Base-by-base conservation (phyloP, 2,797 vertebrate genomes). In the Cyclura pinguis region DNA sequence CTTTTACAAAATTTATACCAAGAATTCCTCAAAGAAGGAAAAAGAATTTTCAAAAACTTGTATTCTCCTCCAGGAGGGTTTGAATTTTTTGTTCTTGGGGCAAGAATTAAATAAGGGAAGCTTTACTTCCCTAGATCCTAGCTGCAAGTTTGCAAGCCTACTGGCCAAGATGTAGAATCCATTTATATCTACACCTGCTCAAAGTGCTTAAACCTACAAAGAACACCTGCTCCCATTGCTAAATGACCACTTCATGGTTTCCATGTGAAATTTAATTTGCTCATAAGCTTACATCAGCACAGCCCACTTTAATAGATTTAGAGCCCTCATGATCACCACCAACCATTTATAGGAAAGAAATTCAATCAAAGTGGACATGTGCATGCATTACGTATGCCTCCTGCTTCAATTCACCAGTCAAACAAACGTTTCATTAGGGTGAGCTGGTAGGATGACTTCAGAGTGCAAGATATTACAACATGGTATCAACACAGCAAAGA, bases 351-450 rank as follows among this genome's bases (percentile, higher is more conserved):
- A 57, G 32, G 5, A 1, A 76, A 88, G 0, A 87, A 93, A 93
- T 1, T 24, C 35, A 91, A 89, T 84, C 77, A 24, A 89, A 82
- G 24, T 16, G 29, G 59, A 77, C 1, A 52, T 0, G 29, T 0
- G 35, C 4, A 47, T n/a, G 87, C 73, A 64, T 85, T 42, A 89
- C 22, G 88, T 86, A 73, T 0, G 0, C 47, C 64, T 92, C 88
- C 90, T 85, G 88, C 87, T 89, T 82, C 16, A 0, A 52, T 88
- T 77, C 78, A 74, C 38, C 0, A 2, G 24, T 2, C 93, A 32
- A 5, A 47, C 6, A 92, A 93, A 3, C 35, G 74, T 20, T 92
- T 80, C 89, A 69, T 89, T 69, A 92, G 94, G 13, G 57, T 85
- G 62, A 92, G 42, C 20, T 81, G 80, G 22, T 80, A 50, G 0